Evolutionary conservation across 2,797 vertebrate genomes (phyloP), one percentile per base, ranked within the genome.

Genomic region (Microtus obscurus): DNA sequence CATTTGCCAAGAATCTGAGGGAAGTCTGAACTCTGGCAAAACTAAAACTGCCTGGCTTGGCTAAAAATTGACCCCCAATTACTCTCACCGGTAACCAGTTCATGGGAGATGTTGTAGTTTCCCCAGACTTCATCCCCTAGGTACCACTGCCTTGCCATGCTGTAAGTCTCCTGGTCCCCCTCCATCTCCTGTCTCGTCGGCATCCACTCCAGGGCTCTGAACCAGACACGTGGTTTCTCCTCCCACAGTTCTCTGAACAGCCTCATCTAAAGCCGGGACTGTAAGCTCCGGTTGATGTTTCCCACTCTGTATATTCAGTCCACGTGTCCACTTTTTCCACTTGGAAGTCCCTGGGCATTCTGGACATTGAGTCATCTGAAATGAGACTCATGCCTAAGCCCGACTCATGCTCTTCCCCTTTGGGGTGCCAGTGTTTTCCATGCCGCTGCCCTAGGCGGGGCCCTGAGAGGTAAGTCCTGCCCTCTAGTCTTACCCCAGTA

Each of bases 11-110:
- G 61, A 51, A 88, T 74, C 45, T 53, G 53, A 87, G 85, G 23
- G 43, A 86, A 89, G 53, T 63, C 65, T 94, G 45, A 87, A n/a
- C 43, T 83, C 65, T 89, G 85, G 45, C 91, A 74, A 93, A 43
- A 83, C 65, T 67, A 34, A 86, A 94, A 92, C 56, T 34, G 90
- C 76, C 45, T 91, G 40, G 2, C 51, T 91, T 91, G 65, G 29
- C 67, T 89, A 34, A 40, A 43, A 53, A 77, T 63, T 65, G 78
- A 23, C 34, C 63, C 63, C 17, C 53, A 53, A 53, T 53, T 37
- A 29, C 27, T 69, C 65, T 86, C 43, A 27, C 8, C 0, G 0
- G 76, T 87, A 40, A 80, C 63, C 40, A 45, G 29, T 21, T 65
- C 43, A 25, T 87, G 73, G 80, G 74, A 81, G 29, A 29, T 23